A percentile compares a stretch with the other conserved stretches of the same genome.
phyloP scores from a whole-genome alignment of 2,888 invertebrate species.

The Serripes groenlandicus region DNA sequence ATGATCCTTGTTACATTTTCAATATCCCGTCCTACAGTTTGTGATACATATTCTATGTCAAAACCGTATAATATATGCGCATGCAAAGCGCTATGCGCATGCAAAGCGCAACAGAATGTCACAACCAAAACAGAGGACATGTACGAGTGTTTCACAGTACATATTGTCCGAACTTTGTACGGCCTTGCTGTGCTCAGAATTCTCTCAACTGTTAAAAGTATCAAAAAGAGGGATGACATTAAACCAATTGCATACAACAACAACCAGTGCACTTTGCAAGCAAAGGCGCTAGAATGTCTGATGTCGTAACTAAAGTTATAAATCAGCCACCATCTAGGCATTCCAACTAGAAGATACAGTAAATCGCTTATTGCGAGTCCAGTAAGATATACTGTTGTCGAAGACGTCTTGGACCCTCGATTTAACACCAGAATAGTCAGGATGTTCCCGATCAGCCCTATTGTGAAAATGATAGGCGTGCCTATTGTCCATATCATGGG shows the following conservation, averaged over 20 bases:
- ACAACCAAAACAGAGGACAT: not conserved
- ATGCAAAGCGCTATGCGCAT: too few species aligned
- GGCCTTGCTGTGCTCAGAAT: constrained; percentile 5
- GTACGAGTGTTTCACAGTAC: not conserved
- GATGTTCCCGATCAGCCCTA: constrained; percentile 6
- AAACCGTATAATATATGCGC: constrained; percentile 11
- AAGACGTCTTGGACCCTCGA: not conserved
- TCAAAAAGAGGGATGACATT: not conserved
- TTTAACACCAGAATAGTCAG: constrained; percentile 1
- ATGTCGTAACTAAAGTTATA: constrained; percentile 12
- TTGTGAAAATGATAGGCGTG: constrained; percentile 8
- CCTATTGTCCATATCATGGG: constrained; percentile 17
- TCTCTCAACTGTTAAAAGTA: not conserved
- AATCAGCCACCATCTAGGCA: constrained; percentile 16
- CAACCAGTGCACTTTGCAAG: constrained; percentile 16
- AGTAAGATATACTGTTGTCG: constrained; percentile 12
- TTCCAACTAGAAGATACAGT: not conserved
- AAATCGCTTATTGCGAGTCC: not conserved
- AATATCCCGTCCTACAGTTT: not conserved
- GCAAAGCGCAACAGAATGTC: not conserved
- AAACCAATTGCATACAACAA: not conserved
- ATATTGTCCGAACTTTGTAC: constrained; percentile 4
- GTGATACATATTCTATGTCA: not conserved
- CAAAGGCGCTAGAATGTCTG: not conserved
- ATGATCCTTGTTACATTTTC: too few species aligned